Conservation (phyloP, 2,888 invertebrate genomes). For the Panzeria rudis region DNA sequence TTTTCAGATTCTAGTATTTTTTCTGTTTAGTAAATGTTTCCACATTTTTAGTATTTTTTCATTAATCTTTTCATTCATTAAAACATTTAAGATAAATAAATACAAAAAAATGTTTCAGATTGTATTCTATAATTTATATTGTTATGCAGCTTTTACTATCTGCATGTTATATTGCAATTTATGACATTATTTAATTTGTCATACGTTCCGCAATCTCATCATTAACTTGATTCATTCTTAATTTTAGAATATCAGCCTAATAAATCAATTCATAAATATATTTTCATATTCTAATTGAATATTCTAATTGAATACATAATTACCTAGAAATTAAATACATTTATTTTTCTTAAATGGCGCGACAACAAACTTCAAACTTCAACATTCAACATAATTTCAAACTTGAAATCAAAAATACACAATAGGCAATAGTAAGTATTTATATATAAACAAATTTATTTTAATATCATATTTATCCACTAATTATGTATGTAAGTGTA, state of each 20-base stretch:
- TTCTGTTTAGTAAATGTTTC: too few species aligned
- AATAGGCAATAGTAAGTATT: slow-evolving; percentile 64
- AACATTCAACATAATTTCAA: slow-evolving; percentile 40
- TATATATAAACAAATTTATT: not conserved
- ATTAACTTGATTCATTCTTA: slow-evolving; percentile 1
- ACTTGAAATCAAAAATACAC: slow-evolving; percentile 17
- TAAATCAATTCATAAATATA: not conserved
- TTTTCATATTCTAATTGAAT: slow-evolving; percentile 33
- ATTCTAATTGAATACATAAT: slow-evolving; percentile 25
- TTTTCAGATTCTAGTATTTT: too few species aligned
- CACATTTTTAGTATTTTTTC: too few species aligned
- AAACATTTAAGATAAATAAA: not conserved
- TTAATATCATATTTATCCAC: not conserved
- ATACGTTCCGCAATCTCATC: not conserved
- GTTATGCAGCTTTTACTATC: not conserved
- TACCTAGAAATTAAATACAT: slow-evolving; percentile 34
- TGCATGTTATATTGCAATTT: not conserved
- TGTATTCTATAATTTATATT: not conserved
- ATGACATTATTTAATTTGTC: not conserved
- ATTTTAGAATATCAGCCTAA: not conserved
- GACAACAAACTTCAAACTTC: slow-evolving; percentile 40
- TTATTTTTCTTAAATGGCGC: slow-evolving; percentile 50
- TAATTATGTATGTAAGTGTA: not conserved
- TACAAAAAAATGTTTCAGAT: too few species aligned
- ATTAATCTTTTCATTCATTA: not conserved